A percentile compares a stretch with the other conserved stretches of the same genome.
phyloP scores from a whole-genome alignment of 2,113 vertebrate species.

The Oreochromis aureus region DNA sequence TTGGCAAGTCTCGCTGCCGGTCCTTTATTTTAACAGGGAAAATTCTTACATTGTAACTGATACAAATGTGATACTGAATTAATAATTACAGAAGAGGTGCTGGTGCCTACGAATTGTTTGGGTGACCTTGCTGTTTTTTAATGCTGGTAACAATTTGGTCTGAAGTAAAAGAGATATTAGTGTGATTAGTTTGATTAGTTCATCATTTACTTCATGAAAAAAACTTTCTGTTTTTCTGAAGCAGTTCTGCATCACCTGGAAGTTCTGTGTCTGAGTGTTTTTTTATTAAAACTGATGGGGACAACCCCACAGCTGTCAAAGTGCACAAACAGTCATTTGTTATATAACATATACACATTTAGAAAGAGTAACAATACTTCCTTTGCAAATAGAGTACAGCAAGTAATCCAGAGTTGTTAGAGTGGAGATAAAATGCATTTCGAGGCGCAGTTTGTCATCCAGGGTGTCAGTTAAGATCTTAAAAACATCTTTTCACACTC shows the following conservation, averaged over 20 bases:
- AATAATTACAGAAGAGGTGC: not conserved
- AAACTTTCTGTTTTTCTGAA: not conserved
- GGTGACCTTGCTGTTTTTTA: not conserved
- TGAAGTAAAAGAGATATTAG: not conserved
- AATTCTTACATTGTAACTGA: not conserved
- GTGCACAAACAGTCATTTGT: not conserved
- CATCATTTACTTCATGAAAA: not conserved
- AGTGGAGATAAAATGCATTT: not conserved
- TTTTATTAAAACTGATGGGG: not conserved
- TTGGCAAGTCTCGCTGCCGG: not conserved
- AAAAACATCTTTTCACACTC: not conserved
- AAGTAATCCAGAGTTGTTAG: not conserved
- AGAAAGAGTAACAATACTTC: not conserved
- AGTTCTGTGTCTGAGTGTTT: not conserved
- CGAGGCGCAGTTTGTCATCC: not conserved
- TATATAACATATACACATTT: not conserved
- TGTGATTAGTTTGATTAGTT: not conserved
- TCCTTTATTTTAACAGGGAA: not conserved
- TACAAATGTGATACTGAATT: not conserved
- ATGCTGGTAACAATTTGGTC: not conserved
- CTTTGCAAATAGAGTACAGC: not conserved
- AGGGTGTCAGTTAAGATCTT: not conserved
- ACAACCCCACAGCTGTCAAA: not conserved
- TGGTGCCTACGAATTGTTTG: not conserved
- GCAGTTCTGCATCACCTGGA: not conserved